Evolutionary conservation across 2,113 vertebrate genomes (phyloP).

Genomic region (Solea solea): DNA sequence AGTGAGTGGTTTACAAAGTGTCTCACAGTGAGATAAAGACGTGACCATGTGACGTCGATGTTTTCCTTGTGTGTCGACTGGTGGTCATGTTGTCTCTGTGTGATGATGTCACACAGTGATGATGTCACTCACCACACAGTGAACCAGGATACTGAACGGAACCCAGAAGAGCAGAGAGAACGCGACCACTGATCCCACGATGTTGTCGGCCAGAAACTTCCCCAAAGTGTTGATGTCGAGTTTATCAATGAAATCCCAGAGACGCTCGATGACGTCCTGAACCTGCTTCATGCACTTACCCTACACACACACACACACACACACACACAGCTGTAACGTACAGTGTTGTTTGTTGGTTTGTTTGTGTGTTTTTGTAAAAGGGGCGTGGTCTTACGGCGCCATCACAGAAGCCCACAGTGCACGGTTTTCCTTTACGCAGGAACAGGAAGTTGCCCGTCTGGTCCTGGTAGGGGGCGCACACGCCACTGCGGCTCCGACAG

Average conservation of each 20-base stretch:
- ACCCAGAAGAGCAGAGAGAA: slow-evolving; percentile 97
- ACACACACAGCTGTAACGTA: no score
- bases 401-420: slow-evolving; percentile 96
- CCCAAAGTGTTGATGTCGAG: slow-evolving; percentile 96
- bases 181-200: slow-evolving; percentile 94
- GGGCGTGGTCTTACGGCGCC: slow-evolving; percentile 81
- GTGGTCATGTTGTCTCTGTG: no score
- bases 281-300: slow-evolving; percentile 97
- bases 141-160: slow-evolving; percentile 95
- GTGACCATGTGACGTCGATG: no score
- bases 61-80: no score
- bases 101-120: slow-evolving; percentile 49
- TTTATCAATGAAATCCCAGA: slow-evolving; percentile 98
- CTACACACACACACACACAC: slow-evolving; percentile 66
- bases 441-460: slow-evolving; percentile 77
- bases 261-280: slow-evolving; percentile 94
- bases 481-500: slow-evolving; percentile 81
- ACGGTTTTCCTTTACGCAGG: slow-evolving; percentile 95
- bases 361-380: no score
- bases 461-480: slow-evolving; percentile 82
- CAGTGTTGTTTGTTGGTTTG: no score
- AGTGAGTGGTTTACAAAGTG: no score
- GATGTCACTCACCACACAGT: slow-evolving; percentile 89
- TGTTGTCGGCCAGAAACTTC: slow-evolving; percentile 95
- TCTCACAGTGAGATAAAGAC: no score